Evolutionary conservation across 2,113 vertebrate species (phyloP), one percentile per base, ranked within the genome.

Genomic region (Cnemophilus loriae): DNA sequence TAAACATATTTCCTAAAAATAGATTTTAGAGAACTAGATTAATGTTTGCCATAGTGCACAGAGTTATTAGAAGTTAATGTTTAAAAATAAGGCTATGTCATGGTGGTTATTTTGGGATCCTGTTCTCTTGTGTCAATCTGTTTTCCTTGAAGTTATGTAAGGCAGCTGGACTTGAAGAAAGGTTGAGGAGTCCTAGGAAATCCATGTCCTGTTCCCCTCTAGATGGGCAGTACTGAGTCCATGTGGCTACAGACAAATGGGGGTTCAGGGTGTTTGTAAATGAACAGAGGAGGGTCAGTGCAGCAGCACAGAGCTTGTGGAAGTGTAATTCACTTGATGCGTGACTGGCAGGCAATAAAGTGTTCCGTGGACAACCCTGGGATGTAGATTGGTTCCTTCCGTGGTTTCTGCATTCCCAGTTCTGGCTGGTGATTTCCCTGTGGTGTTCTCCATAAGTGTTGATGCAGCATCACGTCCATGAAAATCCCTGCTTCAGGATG

Each of bases 1-100:
- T 33, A 87, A 75, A 82, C 42, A 23, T 35, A 16, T 67, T 81
- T 78, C 57, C 84, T 75, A 83, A 93, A 90, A 94, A 83, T 71
- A 90, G 49, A 55, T 85, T 65, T 76, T 16, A 56, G 67, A 71
- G 70, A 76, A 17, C 11, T 73, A 87, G 83, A 84, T 81, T 19
- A 68, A 56, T 50, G 32, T 77, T 95, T 87, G 61, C 61, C 24
- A 22, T 42, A 82, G 86, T 50, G 23, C 49, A 47, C 41, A 42
- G 26, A 85, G 42, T 73, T 82, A 68, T 61, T 57, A 47, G 64
- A 77, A 87, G 57, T 12, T 71, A 64, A 79, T 49, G 18, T 71
- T 89, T 87, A 60, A 89, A 86, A 84, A 61, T 39, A 65, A 87
- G 55, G 37, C 37, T 41, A 3, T 42, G 55, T 68, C 71, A 37